These are phyloP conservation scores for Monopis laevigella DNA, from an alignment of 2,888 invertebrate species.

Conservation along the genomic window DNA sequence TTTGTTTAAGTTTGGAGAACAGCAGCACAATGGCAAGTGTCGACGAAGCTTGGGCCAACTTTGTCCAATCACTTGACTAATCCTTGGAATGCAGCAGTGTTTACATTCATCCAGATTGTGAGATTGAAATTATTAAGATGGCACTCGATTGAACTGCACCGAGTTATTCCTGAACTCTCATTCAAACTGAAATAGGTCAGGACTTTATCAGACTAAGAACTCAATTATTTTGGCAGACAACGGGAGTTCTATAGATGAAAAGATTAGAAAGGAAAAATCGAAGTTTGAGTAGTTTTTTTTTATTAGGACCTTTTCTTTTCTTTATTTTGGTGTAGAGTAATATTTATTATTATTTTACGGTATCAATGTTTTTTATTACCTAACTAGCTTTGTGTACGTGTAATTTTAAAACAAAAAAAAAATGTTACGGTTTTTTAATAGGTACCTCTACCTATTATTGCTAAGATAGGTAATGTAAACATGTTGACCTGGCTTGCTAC, in stretches of 20 bases:
- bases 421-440: too few species aligned
- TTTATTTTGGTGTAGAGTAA: too few species aligned
- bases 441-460: too few species aligned
- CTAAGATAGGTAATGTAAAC: too few species aligned
- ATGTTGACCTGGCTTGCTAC: too few species aligned
- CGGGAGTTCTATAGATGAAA: too few species aligned
- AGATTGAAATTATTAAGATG: constrained; percentile 59
- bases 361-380: neutral
- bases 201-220: neutral
- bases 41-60: neutral
- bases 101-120: constrained; percentile 45
- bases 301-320: too few species aligned
- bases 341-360: too few species aligned
- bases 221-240: constrained; percentile 1
- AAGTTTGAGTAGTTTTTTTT: too few species aligned
- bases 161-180: neutral
- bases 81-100: constrained; percentile 46
- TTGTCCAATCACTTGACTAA: constrained; percentile 40
- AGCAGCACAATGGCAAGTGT: constrained; percentile 3
- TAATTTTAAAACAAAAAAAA: neutral
- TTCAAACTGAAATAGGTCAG: constrained; percentile 9
- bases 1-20: constrained; percentile 3
- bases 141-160: constrained; percentile 38
- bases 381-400: neutral
- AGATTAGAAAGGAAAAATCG: too few species aligned